Base-by-base conservation (phyloP, 2,888 invertebrate genomes). In the Cosmia trapezina region DNA sequence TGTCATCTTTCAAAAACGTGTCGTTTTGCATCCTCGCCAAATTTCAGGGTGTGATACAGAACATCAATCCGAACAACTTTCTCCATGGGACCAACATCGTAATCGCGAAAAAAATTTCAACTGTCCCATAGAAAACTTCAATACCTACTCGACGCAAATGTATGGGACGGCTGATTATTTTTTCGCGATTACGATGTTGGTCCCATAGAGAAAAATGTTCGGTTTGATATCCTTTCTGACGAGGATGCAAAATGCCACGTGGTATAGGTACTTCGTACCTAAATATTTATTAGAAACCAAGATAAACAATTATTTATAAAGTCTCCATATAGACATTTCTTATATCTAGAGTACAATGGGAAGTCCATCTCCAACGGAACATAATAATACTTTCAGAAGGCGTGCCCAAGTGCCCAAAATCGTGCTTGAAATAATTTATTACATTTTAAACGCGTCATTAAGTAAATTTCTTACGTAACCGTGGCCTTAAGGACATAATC, bases 401-500 rank as follows among this genome's bases (percentile, higher is more conserved):
- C 73, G 84, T 75, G 53, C 11, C 54, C 51, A 65, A 54, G 11
- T 64, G 17, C 53, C 72, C 71, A 73, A 86, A 82, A 82, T 71
- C 76, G 78, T 76, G 80, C 70, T 53, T 73, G 68, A 80, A 81
- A 78, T 84, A 86, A 83, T 86, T 86, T 86, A 86, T 86, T 83
- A 77, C 87, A 81, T 86, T 86, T 86, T 88, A 88, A 88, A 88
- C 74, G 89, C 86, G 62, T 89, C 88, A 91, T 92, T 92, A 91
- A 91, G 89, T 90, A 91, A 92, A 90, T 88, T 88, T 83, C 84
- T 86, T 78, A 83, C 86, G 77, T 86, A 86, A 86, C 81, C 71
- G 83, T 80, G 76, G 81, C 69, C 79, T 84, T 83, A 86, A 89
- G 91, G 90, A 88, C 87, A 85, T 91, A 92, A 94, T 94, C 93